phyloP scores from a whole-genome alignment of 1,140 invertebrate genomes.

The Liolophura sinensis region DNA sequence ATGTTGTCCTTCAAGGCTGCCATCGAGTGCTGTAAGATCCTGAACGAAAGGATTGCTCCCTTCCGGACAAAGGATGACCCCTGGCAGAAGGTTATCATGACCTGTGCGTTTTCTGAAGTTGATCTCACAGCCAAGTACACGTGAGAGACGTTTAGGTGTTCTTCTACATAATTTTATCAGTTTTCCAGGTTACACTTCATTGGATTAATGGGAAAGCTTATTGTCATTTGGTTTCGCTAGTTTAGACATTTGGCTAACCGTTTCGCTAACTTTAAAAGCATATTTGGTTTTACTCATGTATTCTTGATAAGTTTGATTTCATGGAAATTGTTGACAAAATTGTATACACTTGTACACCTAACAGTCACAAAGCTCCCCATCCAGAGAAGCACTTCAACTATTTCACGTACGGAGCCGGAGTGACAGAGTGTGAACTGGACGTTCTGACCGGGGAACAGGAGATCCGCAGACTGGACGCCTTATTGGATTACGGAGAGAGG shows the following conservation, averaged over 20 bases:
- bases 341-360: too few relatives aligned
- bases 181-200: too few relatives aligned
- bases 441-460: constrained; percentile 51
- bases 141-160: neutral
- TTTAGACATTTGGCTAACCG: too few relatives aligned
- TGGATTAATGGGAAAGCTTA: too few relatives aligned
- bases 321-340: too few relatives aligned
- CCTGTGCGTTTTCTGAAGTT: neutral
- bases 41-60: constrained; percentile 29
- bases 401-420: constrained; percentile 20
- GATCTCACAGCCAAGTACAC: neutral
- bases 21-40: constrained; percentile 25
- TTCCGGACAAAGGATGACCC: constrained; percentile 20
- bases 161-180: too few relatives aligned
- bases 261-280: too few relatives aligned
- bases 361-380: too few relatives aligned
- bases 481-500: constrained; percentile 54
- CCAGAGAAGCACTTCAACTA: constrained; percentile 11
- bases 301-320: too few relatives aligned
- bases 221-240: too few relatives aligned
- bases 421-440: constrained; percentile 30
- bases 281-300: too few relatives aligned
- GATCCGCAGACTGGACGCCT: constrained; percentile 58
- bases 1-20: constrained; percentile 20
- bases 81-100: neutral